Conservation (phyloP, 2,888 invertebrate genomes). For the Colletes collaris region DNA sequence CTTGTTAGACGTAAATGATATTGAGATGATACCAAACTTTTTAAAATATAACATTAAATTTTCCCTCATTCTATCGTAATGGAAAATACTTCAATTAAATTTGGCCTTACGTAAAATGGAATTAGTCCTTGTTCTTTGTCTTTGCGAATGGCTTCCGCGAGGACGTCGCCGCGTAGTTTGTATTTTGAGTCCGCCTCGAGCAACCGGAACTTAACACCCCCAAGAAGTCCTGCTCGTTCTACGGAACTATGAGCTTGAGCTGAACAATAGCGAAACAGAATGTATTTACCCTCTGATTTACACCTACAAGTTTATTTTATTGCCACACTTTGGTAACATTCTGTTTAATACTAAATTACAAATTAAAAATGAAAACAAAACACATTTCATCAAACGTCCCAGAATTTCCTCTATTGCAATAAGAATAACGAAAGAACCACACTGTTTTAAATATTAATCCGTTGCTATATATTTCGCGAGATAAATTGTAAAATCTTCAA, state of each 20-base stretch:
- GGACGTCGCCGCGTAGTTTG: constrained; percentile 89
- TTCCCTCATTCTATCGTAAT: background rate
- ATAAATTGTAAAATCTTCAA: background rate
- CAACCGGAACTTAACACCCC: constrained; percentile 91
- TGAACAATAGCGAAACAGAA: constrained; percentile 72
- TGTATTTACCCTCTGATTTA: too few relatives aligned
- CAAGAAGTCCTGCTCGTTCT: constrained; percentile 95
- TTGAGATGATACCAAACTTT: too few relatives aligned
- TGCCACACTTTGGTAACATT: background rate
- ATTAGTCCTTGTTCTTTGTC: constrained; percentile 95
- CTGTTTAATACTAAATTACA: background rate
- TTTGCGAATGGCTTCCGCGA: constrained; percentile 91
- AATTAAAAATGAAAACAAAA: background rate
- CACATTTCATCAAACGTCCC: background rate
- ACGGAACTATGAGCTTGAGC: constrained; percentile 97
- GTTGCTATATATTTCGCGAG: background rate
- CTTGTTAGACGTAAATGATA: too few relatives aligned
- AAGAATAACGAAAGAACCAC: background rate
- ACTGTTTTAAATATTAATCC: background rate
- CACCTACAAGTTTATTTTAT: too few relatives aligned
- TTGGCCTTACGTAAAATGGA: constrained; percentile 94
- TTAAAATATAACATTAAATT: too few relatives aligned
- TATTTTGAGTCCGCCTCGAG: constrained; percentile 90
- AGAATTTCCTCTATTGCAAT: background rate
- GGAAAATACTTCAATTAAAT: background rate